A percentile compares a stretch with the other conserved stretches of the same genome.
These are phyloP conservation scores for Hesperia comma DNA, from an alignment of 2,888 invertebrate genomes.

Conservation along the genomic window DNA sequence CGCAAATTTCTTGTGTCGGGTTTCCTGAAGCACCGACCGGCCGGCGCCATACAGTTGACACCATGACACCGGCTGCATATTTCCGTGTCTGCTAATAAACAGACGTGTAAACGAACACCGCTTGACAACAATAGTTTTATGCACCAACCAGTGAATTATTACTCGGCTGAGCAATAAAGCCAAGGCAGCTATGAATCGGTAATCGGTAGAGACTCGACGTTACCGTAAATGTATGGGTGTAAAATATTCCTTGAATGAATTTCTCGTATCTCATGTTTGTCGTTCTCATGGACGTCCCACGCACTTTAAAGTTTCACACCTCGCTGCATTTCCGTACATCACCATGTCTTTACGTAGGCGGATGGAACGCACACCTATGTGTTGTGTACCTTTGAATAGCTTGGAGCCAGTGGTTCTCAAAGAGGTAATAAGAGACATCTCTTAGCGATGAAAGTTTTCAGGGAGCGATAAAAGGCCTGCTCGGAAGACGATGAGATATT, in stretches of 20 bases:
- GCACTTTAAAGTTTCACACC: conserved; percentile 60
- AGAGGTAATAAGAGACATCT: neutral
- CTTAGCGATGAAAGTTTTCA: too few relatives aligned
- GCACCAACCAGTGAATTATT: conserved; percentile 5
- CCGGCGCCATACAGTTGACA: conserved; percentile 74
- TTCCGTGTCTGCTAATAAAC: conserved; percentile 36
- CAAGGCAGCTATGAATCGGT: conserved; percentile 4
- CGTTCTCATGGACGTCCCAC: conserved; percentile 72
- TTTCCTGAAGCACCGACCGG: conserved; percentile 64
- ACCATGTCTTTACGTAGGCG: neutral
- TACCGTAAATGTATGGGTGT: conserved; percentile 20
- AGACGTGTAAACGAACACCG: conserved; percentile 23
- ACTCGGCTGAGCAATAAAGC: conserved; percentile 2
- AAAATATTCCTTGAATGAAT: conserved; percentile 26
- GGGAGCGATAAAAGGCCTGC: too few relatives aligned
- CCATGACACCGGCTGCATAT: conserved; percentile 45
- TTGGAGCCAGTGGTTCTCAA: neutral
- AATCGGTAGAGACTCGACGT: neutral
- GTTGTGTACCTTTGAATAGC: neutral
- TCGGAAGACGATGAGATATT: too few relatives aligned
- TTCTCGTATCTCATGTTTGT: conserved; percentile 58
- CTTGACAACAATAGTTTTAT: conserved; percentile 22
- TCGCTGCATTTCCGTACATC: conserved; percentile 42
- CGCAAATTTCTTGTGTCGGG: conserved; percentile 58
- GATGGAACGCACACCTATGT: neutral